A percentile compares a stretch with the other conserved stretches of the same genome.
phyloP scores from a whole-genome alignment of 2,888 invertebrate species.

The Proisotoma minuta region DNA sequence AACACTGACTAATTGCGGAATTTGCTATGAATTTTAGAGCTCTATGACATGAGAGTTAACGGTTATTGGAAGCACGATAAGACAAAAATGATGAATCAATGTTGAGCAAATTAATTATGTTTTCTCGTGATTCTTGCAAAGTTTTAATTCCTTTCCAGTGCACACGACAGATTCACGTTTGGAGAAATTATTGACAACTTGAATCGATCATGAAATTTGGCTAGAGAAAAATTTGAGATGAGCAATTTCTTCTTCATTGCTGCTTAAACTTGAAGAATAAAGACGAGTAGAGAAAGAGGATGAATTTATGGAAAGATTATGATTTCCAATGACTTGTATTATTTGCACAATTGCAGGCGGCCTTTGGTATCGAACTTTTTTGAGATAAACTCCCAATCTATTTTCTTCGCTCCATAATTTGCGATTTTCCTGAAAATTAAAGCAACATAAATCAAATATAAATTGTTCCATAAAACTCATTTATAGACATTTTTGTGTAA shows the following conservation, averaged over 20 bases:
- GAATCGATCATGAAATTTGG: no score
- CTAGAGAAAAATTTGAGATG: slow-evolving; percentile 98
- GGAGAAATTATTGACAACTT: no score
- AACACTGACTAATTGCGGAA: no score
- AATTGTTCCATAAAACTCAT: background rate
- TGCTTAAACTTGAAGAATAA: slow-evolving; percentile 24
- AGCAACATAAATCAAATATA: background rate
- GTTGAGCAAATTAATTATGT: no score
- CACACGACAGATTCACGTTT: no score
- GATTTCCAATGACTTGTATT: slow-evolving; percentile 41
- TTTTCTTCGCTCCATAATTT: slow-evolving; percentile 99
- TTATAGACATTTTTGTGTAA: background rate
- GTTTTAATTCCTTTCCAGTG: no score
- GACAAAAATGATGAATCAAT: no score
- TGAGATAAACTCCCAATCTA: slow-evolving; percentile 93
- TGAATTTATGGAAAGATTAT: slow-evolving; percentile 20
- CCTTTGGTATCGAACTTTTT: slow-evolving; percentile 96
- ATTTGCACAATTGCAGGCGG: slow-evolving; percentile 54
- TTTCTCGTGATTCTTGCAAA: no score
- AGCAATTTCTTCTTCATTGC: slow-evolving; percentile 64
- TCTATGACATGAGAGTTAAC: no score
- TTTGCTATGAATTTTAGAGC: no score
- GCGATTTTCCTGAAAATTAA: slow-evolving; percentile 80
- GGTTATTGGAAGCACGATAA: no score
- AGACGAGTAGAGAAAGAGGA: slow-evolving; percentile 18